Conservation (phyloP, 2,797 vertebrate genomes). For the Poeciliopsis presidionis region DNA sequence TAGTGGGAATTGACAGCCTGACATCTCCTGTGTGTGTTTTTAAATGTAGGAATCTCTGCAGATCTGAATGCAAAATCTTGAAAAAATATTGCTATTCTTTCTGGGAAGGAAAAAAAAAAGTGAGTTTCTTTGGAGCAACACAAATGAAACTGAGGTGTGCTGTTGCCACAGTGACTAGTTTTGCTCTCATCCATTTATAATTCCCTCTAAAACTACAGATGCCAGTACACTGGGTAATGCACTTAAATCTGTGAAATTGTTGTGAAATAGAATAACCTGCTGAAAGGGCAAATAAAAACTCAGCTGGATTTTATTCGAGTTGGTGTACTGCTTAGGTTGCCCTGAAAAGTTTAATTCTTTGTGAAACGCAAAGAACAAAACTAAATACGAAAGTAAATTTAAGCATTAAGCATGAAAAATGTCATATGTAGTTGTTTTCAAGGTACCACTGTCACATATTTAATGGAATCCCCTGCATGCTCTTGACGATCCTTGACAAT, state of each 20-base stretch:
- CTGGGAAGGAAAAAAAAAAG: background rate
- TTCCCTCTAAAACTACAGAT: constrained; percentile 16
- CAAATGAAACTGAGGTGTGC: constrained; percentile 22
- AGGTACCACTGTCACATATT: background rate
- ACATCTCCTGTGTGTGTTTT: constrained; percentile 19
- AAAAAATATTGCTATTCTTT: constrained; percentile 27
- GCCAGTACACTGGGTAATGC: constrained; percentile 25
- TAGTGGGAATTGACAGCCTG: constrained; percentile 31
- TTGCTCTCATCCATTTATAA: constrained; percentile 19
- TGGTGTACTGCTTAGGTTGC: background rate
- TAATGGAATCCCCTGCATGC: background rate
- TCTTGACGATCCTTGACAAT: background rate
- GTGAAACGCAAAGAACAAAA: background rate
- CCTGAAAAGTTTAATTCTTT: background rate
- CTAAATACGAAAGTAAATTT: background rate
- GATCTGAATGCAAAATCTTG: constrained; percentile 21
- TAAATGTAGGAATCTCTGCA: constrained; percentile 24
- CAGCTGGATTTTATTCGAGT: background rate
- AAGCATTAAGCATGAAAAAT: background rate
- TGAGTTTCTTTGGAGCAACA: constrained; percentile 10
- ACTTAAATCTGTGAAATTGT: background rate
- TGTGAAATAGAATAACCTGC: constrained; percentile 30
- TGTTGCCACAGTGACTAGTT: constrained; percentile 32
- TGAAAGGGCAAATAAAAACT: constrained; percentile 10
- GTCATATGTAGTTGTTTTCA: background rate